Evolutionary conservation across 2,888 invertebrate species (phyloP).

Genomic region (Drosophila leonis): DNA sequence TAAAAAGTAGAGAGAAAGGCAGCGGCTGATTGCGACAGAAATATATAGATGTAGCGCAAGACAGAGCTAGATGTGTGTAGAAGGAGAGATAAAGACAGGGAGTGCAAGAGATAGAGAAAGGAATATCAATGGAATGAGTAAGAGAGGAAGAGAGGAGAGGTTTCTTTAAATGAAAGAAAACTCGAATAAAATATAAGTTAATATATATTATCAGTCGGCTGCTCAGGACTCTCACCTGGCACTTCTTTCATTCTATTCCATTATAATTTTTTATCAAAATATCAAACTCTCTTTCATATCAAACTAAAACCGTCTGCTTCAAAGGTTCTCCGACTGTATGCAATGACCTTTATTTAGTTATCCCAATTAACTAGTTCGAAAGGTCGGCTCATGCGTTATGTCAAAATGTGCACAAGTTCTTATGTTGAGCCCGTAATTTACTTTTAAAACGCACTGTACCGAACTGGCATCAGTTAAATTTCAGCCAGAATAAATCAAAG

Average conservation of each 20-base stretch:
- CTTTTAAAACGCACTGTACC: neutral
- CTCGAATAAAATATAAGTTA: no score
- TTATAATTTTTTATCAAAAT: neutral
- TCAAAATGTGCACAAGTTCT: neutral
- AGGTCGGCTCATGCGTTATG: neutral
- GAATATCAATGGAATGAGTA: no score
- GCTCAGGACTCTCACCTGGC: no score
- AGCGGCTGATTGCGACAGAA: no score
- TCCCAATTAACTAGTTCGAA: neutral
- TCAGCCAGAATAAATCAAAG: constrained; percentile 15
- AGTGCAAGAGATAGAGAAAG: no score
- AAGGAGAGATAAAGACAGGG: no score
- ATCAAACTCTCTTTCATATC: neutral
- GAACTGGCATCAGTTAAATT: neutral
- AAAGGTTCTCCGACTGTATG: neutral
- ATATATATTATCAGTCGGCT: no score
- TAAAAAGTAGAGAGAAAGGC: no score
- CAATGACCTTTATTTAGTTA: neutral
- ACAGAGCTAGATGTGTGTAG: no score
- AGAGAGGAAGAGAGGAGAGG: no score
- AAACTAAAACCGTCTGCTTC: neutral
- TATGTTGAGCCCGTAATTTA: neutral
- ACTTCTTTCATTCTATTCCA: neutral
- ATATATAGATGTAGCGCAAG: no score
- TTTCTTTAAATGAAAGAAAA: no score